These are phyloP conservation scores for Ailuropoda melanoleuca DNA, from an alignment of 2,113 vertebrate species.

Conservation along the genomic window DNA sequence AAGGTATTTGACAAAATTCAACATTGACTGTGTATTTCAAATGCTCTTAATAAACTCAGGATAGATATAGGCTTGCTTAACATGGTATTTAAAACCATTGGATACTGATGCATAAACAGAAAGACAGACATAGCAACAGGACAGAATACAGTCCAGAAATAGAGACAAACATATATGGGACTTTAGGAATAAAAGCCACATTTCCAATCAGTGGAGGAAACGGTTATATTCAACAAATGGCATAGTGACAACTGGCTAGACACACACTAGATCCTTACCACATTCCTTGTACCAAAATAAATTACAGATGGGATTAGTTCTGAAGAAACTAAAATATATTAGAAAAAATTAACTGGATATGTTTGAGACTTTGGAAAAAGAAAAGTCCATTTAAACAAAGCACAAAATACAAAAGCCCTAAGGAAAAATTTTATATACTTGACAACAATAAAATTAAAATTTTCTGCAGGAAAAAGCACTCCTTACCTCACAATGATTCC, in stretches of 20 bases:
- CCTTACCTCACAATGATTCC: conserved; percentile 19
- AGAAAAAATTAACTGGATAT: not conserved
- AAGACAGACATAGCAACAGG: not conserved
- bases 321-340: conserved; percentile 34
- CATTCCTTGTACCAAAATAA: conserved; percentile 48
- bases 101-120: not conserved
- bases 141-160: conserved; percentile 41
- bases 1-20: not conserved
- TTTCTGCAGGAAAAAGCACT: not conserved
- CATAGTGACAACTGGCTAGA: conserved; percentile 38
- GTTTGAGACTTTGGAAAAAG: not conserved
- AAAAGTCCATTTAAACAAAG: not conserved
- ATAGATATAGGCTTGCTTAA: not conserved
- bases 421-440: not conserved
- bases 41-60: not conserved
- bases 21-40: conserved; percentile 14
- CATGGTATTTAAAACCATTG: conserved; percentile 9
- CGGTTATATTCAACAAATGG: conserved; percentile 22
- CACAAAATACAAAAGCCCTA: not conserved
- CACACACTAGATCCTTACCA: not conserved
- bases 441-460: conserved; percentile 48
- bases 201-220: conserved; percentile 16
- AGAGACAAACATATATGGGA: not conserved
- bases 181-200: conserved; percentile 31
- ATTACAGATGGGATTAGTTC: not conserved